phyloP scores from a whole-genome alignment of 2,888 invertebrate species.

The Tetheella fluctuosa region DNA sequence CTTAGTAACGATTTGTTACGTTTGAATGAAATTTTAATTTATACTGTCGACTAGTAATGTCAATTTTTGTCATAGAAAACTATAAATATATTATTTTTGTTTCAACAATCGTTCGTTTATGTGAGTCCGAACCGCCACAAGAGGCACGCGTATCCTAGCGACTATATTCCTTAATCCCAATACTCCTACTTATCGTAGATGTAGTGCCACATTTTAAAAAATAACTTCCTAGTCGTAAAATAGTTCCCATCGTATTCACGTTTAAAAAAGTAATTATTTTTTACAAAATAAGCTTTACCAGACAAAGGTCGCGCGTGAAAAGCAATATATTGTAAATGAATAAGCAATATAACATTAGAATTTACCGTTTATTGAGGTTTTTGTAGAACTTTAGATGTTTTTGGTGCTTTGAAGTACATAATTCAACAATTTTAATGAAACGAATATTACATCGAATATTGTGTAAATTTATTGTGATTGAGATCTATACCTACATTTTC shows the following conservation, averaged over 20 bases:
- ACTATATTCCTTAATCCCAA: constrained; percentile 57
- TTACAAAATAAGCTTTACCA: constrained; percentile 54
- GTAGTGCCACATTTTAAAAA: constrained; percentile 69
- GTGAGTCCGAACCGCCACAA: constrained; percentile 29
- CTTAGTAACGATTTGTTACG: not conserved
- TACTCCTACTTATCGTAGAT: constrained; percentile 59
- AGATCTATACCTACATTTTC: constrained; percentile 12
- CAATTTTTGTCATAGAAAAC: not conserved
- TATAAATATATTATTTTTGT: not conserved
- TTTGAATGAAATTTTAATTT: constrained; percentile 5
- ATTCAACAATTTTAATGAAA: constrained; percentile 57
- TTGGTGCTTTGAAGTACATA: constrained; percentile 76
- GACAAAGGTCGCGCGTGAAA: constrained; percentile 73
- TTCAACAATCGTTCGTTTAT: constrained; percentile 10
- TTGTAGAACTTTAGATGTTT: constrained; percentile 71
- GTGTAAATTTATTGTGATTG: constrained; percentile 42
- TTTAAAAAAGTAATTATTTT: constrained; percentile 43
- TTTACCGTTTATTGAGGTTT: constrained; percentile 64
- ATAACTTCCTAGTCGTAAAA: constrained; percentile 48
- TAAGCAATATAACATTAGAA: constrained; percentile 79
- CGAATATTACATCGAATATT: constrained; percentile 76
- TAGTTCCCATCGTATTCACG: constrained; percentile 42
- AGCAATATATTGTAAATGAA: constrained; percentile 79
- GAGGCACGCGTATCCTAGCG: constrained; percentile 60
- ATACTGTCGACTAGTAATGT: not conserved